These are phyloP conservation scores for Montipora capitata DNA, from an alignment of 92 coral and sea anemone genomes.

Conservation along the genomic window DNA sequence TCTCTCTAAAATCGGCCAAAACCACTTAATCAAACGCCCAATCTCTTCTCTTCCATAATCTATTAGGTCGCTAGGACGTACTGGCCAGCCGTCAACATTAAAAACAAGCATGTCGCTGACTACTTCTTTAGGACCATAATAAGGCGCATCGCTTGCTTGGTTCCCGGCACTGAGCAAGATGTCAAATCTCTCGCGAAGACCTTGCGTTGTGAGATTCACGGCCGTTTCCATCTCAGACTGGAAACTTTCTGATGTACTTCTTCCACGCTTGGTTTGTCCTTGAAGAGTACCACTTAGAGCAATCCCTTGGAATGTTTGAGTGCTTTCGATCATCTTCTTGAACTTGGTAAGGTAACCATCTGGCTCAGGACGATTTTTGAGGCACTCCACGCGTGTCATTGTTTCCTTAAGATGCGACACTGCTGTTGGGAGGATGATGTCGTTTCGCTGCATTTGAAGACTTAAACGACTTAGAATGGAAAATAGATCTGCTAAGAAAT, in stretches of 20 bases:
- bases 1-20: constrained; percentile 27
- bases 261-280: constrained; percentile 29
- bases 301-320: constrained; percentile 25
- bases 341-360: constrained; percentile 31
- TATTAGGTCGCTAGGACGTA: constrained; percentile 22
- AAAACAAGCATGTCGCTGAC: constrained; percentile 45
- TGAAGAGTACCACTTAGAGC: constrained; percentile 16
- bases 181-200: constrained; percentile 5
- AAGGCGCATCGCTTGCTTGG: neutral
- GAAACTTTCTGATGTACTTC: constrained; percentile 24
- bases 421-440: constrained; percentile 44
- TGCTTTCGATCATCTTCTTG: neutral
- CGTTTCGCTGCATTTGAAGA: constrained; percentile 54
- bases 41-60: constrained; percentile 60
- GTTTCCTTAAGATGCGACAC: constrained; percentile 41
- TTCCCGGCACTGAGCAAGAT: constrained; percentile 16
- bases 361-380: constrained; percentile 21
- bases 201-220: constrained; percentile 22
- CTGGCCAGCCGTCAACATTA: constrained; percentile 34
- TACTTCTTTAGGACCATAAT: constrained; percentile 19
- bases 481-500: constrained; percentile 56
- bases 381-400: constrained; percentile 19
- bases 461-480: constrained; percentile 44
- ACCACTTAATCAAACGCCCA: constrained; percentile 37
- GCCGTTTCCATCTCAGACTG: constrained; percentile 49